Percentiles rank a stretch among this genome's conserved stretches.
Evolutionary conservation across 2,113 vertebrate species (phyloP).

Genomic region (Chiloscyllium plagiosum): DNA sequence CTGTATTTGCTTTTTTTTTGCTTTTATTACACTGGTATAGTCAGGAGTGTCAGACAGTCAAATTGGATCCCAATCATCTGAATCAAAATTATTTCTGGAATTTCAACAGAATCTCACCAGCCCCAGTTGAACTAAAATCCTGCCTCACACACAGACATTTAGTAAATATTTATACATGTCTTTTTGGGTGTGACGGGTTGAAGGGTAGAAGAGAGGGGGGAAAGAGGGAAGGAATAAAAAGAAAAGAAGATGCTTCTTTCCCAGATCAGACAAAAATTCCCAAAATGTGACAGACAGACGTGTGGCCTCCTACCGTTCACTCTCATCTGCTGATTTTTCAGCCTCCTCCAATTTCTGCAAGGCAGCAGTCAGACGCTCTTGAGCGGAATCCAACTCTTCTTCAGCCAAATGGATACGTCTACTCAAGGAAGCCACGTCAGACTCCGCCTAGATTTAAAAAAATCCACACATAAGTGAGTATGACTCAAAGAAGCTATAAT

Average conservation of each 20-base stretch:
- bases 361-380: constrained; percentile 89
- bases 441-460: constrained; percentile 70
- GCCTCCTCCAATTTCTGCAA: constrained; percentile 96
- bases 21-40: too few relatives aligned
- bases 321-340: constrained; percentile 94
- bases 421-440: constrained; percentile 93
- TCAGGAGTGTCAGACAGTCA: too few relatives aligned
- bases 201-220: too few relatives aligned
- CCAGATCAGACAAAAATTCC: neutral
- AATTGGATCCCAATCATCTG: neutral
- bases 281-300: neutral
- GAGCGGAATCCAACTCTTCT: constrained; percentile 91
- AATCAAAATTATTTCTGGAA: neutral
- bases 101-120: neutral
- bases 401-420: constrained; percentile 95
- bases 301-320: constrained; percentile 70
- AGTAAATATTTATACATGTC: neutral
- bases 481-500: neutral
- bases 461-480: neutral
- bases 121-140: neutral
- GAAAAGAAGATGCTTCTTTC: neutral
- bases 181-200: too few relatives aligned
- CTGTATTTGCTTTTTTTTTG: too few relatives aligned
- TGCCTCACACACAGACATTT: neutral
- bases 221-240: neutral